Evolutionary conservation across 1,140 invertebrate species (phyloP).

Genomic region (Saxidomus purpurata): DNA sequence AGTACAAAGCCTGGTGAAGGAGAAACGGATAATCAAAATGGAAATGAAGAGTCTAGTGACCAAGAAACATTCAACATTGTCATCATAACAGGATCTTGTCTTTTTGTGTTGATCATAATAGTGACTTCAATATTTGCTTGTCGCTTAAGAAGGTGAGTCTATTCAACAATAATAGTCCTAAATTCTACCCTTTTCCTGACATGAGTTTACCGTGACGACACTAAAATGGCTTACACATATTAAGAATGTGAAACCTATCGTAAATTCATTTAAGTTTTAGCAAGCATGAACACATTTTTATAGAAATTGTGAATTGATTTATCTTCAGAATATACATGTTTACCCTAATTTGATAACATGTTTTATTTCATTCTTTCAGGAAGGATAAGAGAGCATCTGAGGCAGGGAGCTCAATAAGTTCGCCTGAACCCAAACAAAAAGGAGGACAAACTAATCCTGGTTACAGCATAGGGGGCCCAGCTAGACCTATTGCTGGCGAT

Average conservation of each 20-base stretch:
- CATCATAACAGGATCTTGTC: background rate
- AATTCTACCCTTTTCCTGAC: too few species aligned
- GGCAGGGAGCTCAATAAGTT: background rate
- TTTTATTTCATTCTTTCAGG: background rate
- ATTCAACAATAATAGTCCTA: too few species aligned
- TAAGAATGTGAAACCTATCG: too few species aligned
- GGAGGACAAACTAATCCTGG: background rate
- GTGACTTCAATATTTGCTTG: background rate
- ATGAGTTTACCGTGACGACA: too few species aligned
- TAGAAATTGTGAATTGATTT: too few species aligned
- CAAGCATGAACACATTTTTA: too few species aligned
- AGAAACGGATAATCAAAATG: background rate
- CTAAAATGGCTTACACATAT: too few species aligned
- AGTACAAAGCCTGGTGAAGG: background rate
- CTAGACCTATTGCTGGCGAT: background rate
- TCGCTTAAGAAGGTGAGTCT: background rate
- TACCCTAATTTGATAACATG: too few species aligned
- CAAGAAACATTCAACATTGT: background rate
- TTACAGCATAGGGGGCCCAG: background rate
- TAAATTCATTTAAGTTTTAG: too few species aligned
- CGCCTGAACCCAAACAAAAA: background rate
- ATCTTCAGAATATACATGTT: too few species aligned
- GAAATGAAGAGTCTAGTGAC: background rate
- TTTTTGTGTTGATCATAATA: background rate
- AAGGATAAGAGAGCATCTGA: background rate